phyloP scores from a whole-genome alignment of 2,113 vertebrate genomes.

The Burhinus oedicnemus region DNA sequence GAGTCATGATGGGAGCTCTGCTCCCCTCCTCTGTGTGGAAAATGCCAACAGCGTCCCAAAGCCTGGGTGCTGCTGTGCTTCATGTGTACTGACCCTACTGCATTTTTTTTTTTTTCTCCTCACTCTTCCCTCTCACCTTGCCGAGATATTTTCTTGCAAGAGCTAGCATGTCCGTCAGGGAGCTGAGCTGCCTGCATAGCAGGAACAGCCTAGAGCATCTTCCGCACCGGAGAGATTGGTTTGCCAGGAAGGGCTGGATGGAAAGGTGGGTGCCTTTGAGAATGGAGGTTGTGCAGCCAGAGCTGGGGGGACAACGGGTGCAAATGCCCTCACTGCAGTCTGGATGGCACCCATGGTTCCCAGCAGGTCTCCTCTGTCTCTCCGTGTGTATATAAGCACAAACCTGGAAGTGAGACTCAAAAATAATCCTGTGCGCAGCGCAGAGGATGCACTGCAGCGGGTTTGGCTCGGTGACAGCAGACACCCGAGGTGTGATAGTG shows the following conservation, averaged over 20 bases:
- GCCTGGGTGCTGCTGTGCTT: background rate
- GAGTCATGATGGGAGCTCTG: background rate
- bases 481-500: background rate
- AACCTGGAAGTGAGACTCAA: background rate
- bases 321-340: background rate
- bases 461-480: background rate
- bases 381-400: background rate
- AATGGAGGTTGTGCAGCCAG: background rate
- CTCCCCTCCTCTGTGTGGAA: background rate
- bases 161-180: fast-evolving
- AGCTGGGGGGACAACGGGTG: fast-evolving
- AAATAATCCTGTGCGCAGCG: background rate
- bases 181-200: background rate
- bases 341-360: background rate
- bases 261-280: background rate
- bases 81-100: background rate
- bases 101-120: background rate
- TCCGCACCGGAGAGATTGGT: background rate
- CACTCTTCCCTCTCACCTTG: background rate
- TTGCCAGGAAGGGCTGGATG: background rate
- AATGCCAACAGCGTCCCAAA: background rate
- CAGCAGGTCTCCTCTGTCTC: background rate
- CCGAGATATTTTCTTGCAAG: background rate
- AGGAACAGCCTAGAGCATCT: background rate
- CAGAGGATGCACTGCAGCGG: background rate